These are phyloP conservation scores for Drosophila villosipedis DNA, from an alignment of 2,888 invertebrate genomes.

Conservation along the genomic window DNA sequence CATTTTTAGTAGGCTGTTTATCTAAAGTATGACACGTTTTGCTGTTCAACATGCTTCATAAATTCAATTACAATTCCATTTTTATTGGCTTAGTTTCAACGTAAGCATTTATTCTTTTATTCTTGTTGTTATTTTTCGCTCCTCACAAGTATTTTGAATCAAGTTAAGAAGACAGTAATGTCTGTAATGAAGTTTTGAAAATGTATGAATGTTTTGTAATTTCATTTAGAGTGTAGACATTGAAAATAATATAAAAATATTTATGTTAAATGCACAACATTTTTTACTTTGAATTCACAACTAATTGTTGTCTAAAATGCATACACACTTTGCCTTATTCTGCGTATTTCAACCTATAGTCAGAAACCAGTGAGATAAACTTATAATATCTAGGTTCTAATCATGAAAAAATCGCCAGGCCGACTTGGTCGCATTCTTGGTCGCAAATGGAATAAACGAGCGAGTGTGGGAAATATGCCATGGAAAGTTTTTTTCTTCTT, in stretches of 20 bases:
- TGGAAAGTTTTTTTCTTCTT: conserved; percentile 56
- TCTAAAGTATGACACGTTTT: conserved; percentile 34
- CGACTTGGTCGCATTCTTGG: background rate
- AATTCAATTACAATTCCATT: conserved; percentile 46
- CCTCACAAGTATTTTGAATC: conserved; percentile 13
- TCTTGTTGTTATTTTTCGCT: conserved; percentile 7
- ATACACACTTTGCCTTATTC: background rate
- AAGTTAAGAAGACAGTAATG: conserved; percentile 58
- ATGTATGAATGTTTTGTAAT: background rate
- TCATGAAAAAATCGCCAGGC: background rate
- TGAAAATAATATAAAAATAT: background rate
- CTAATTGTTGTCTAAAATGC: background rate
- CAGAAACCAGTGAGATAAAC: conserved; percentile 7
- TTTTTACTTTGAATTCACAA: background rate
- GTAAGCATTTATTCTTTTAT: conserved; percentile 1
- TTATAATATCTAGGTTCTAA: conserved; percentile 3
- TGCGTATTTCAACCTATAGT: background rate
- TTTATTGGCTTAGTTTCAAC: conserved; percentile 38
- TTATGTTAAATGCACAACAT: background rate
- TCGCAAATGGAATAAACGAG: conserved; percentile 16
- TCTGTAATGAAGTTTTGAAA: background rate
- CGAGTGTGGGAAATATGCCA: conserved; percentile 30
- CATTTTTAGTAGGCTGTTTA: conserved; percentile 3
- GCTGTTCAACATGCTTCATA: conserved; percentile 35
- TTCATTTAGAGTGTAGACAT: background rate